Percentiles rank a stretch among this genome's conserved stretches.
Evolutionary conservation across 2,113 vertebrate genomes (phyloP).

Genomic region (Fregata magnificens): DNA sequence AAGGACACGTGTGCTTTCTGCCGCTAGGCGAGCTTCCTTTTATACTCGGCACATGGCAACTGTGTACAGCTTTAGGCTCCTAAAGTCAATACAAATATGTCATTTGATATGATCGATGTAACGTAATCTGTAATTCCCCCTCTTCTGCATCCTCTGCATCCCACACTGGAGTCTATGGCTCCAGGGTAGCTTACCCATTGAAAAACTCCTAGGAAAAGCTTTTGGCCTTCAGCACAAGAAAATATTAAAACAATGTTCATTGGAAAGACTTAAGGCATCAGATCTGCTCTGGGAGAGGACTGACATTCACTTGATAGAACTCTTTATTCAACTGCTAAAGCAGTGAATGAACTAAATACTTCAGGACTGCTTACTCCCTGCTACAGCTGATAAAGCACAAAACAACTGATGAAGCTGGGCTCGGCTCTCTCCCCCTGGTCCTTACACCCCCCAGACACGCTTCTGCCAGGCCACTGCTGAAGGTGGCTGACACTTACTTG

Average conservation of each 20-base stretch:
- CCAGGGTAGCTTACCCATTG: background rate
- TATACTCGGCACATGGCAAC: background rate
- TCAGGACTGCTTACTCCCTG: background rate
- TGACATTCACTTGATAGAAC: background rate
- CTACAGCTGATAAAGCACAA: background rate
- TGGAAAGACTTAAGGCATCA: background rate
- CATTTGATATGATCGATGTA: background rate
- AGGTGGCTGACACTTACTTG: conserved; percentile 20
- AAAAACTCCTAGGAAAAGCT: background rate
- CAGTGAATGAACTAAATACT: background rate
- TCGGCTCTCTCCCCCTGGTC: background rate
- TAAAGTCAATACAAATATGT: background rate
- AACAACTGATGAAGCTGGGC: background rate
- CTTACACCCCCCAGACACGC: too few species aligned
- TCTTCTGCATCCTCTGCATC: background rate
- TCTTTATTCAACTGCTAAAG: background rate
- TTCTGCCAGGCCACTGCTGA: background rate
- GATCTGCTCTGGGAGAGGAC: background rate
- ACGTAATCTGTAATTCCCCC: background rate
- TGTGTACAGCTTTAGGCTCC: background rate
- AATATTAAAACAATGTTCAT: fast-evolving
- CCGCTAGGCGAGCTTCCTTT: background rate
- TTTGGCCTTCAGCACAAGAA: background rate
- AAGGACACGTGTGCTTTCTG: background rate
- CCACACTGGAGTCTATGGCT: background rate